Conservation (phyloP, 2,113 vertebrate genomes). For the Choloepus hoffmanni region DNA sequence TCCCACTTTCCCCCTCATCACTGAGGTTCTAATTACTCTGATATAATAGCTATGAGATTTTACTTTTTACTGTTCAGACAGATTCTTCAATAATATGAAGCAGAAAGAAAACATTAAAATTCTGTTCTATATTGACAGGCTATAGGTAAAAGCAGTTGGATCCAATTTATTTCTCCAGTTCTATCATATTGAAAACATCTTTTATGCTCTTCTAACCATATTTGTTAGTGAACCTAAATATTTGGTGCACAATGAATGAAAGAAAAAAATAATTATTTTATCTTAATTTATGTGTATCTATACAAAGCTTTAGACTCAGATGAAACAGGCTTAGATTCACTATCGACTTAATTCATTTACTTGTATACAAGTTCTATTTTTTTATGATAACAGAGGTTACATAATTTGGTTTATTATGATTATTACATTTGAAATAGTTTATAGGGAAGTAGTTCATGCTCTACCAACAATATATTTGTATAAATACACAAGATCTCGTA, state of each 20-base stretch:
- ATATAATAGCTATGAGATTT: slow-evolving; percentile 48
- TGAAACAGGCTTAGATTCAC: neutral
- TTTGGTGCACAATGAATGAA: slow-evolving; percentile 3
- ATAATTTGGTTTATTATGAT: neutral
- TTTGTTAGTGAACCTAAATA: slow-evolving; percentile 48
- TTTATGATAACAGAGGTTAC: neutral
- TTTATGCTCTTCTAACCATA: slow-evolving; percentile 52
- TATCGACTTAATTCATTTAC: neutral
- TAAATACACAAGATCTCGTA: neutral
- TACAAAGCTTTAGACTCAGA: neutral
- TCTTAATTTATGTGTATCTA: neutral
- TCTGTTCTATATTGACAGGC: slow-evolving; percentile 40
- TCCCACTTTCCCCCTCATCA: slow-evolving; percentile 30
- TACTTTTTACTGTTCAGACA: slow-evolving; percentile 54
- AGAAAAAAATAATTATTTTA: slow-evolving; percentile 58
- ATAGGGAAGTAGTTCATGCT: neutral
- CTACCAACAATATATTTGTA: neutral
- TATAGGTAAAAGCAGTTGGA: slow-evolving; percentile 62
- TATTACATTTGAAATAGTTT: neutral
- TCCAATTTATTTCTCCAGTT: slow-evolving; percentile 66
- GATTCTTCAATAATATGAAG: slow-evolving; percentile 47
- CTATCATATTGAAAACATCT: slow-evolving; percentile 66
- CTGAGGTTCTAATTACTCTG: slow-evolving; percentile 63
- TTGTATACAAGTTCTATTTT: neutral
- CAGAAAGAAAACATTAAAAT: slow-evolving; percentile 62